A percentile compares a stretch with the other conserved stretches of the same genome.
Evolutionary conservation across 2,797 vertebrate species (phyloP).

Genomic region (Eulemur mongoz): DNA sequence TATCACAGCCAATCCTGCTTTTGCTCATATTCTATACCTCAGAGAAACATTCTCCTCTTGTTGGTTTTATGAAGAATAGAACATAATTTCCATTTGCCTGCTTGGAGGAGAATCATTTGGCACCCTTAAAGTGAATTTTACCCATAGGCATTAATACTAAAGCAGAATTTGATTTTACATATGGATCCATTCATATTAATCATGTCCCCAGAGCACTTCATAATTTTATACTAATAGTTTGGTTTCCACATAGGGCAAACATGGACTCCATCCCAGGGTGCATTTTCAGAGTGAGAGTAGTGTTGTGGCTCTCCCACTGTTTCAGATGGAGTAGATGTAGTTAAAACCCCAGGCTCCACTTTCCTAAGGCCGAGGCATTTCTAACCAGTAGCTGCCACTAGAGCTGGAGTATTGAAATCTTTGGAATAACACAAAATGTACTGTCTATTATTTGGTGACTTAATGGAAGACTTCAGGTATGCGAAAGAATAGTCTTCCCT

Average conservation of each 20-base stretch:
- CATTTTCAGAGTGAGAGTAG: conserved; percentile 20
- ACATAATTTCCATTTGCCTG: conserved; percentile 44
- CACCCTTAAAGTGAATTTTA: conserved; percentile 52
- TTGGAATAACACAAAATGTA: neutral
- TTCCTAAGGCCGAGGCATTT: neutral
- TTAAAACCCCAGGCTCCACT: conserved; percentile 10
- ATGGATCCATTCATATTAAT: conserved; percentile 18
- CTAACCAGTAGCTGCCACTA: neutral
- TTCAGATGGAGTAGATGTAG: neutral
- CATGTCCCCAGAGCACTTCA: accelerated
- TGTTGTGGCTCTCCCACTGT: neutral
- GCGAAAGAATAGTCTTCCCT: neutral
- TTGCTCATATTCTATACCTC: neutral
- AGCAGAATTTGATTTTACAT: conserved; percentile 37
- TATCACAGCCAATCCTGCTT: conserved; percentile 16
- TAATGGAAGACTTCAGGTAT: neutral
- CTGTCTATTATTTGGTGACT: neutral
- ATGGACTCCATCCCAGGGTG: neutral
- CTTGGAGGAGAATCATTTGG: conserved; percentile 43
- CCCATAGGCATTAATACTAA: neutral
- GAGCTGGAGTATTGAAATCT: neutral
- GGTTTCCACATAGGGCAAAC: conserved; percentile 44
- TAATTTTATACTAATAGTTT: neutral
- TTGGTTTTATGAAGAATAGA: conserved; percentile 3
- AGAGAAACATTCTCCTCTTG: conserved; percentile 31